A percentile compares a stretch with the other conserved stretches of the same genome.
Conservation (phyloP, 2,888 invertebrate species). For the Pandemis cinnamomeana region DNA sequence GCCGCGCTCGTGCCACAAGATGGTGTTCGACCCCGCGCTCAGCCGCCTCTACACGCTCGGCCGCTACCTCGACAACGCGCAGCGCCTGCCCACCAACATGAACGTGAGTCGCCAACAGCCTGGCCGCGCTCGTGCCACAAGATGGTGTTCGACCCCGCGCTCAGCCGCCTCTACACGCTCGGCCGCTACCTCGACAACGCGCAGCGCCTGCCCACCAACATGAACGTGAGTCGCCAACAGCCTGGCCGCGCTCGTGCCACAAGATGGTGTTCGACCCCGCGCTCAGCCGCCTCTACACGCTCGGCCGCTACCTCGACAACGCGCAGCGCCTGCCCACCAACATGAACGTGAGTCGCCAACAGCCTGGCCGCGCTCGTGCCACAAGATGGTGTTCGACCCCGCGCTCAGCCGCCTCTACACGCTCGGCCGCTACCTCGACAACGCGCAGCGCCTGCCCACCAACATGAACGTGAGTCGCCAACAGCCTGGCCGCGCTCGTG, state of each 20-base stretch:
- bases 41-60: slow-evolving; percentile 93
- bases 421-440: slow-evolving; percentile 92
- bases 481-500: slow-evolving; percentile 90
- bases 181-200: too few species aligned
- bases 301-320: slow-evolving; percentile 93
- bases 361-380: slow-evolving; percentile 92
- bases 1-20: slow-evolving; percentile 95
- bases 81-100: slow-evolving; percentile 87
- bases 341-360: slow-evolving; percentile 84
- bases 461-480: slow-evolving; percentile 86
- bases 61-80: slow-evolving; percentile 90
- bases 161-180: too few species aligned
- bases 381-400: slow-evolving; percentile 95
- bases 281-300: slow-evolving; percentile 90
- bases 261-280: slow-evolving; percentile 94
- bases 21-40: slow-evolving; percentile 92
- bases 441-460: slow-evolving; percentile 86
- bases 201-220: too few species aligned
- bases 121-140: slow-evolving; percentile 87
- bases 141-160: not conserved
- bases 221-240: too few species aligned
- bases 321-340: slow-evolving; percentile 88
- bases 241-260: slow-evolving; percentile 93
- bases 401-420: slow-evolving; percentile 91
- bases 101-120: slow-evolving; percentile 83